Conservation (phyloP, 2,797 vertebrate genomes). For the Rhinogobio ventralis region DNA sequence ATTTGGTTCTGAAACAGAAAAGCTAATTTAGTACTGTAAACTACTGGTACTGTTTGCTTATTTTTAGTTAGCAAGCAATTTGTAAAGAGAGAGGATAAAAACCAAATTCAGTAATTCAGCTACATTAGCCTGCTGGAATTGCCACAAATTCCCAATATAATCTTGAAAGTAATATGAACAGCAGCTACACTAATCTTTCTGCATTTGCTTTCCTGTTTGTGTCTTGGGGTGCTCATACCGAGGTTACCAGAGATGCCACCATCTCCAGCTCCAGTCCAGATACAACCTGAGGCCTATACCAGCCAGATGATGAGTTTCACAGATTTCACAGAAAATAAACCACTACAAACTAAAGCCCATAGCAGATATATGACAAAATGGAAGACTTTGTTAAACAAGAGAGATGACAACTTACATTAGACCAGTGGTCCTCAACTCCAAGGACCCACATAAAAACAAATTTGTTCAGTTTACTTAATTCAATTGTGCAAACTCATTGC, state of each 20-base stretch:
- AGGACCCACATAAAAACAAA: no score
- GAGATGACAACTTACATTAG: not conserved
- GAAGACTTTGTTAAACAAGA: not conserved
- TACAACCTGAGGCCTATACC: not conserved
- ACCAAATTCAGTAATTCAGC: no score
- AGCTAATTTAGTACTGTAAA: no score
- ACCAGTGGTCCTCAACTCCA: not conserved
- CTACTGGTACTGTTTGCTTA: no score
- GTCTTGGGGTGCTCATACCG: not conserved
- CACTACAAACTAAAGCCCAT: not conserved
- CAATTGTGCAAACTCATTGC: no score
- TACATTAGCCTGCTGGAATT: not conserved
- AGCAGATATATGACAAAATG: not conserved
- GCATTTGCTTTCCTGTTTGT: not conserved
- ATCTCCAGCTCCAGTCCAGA: not conserved
- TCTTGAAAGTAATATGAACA: not conserved
- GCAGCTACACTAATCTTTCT: not conserved
- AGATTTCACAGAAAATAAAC: not conserved
- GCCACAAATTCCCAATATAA: not conserved
- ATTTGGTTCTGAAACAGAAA: no score
- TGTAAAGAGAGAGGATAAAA: no score
- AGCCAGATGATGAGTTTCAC: not conserved
- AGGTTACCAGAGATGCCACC: not conserved
- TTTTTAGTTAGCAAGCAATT: no score
- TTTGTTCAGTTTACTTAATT: no score